These are phyloP conservation scores for Cryptocephalus moraei DNA, from an alignment of 2,888 invertebrate genomes.

Conservation along the genomic window DNA sequence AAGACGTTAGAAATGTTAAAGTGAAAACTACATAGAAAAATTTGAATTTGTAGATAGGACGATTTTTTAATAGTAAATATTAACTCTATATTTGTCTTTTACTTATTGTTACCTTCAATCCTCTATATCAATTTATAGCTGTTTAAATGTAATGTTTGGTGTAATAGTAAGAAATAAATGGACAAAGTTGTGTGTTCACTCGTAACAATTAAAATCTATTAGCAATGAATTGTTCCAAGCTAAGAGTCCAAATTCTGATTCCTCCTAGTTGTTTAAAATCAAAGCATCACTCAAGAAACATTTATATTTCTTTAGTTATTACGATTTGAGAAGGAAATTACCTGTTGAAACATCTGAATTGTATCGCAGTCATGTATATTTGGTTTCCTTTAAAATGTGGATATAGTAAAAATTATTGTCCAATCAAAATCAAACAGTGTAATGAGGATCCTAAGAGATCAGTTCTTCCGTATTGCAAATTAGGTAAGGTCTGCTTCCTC, in stretches of 20 bases:
- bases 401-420: not conserved
- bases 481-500: no score
- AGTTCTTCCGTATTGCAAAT: no score
- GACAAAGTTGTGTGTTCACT: not conserved
- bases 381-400: not conserved
- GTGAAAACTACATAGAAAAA: constrained; percentile 16
- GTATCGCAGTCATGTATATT: no score
- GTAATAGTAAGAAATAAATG: not conserved
- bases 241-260: no score
- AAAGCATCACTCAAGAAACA: no score
- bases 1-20: constrained; percentile 26
- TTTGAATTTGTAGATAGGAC: not conserved
- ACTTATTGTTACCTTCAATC: not conserved
- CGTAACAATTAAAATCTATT: not conserved
- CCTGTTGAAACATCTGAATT: no score
- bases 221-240: no score
- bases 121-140: not conserved
- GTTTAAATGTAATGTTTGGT: not conserved
- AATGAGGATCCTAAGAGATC: no score
- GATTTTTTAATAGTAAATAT: not conserved
- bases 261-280: no score
- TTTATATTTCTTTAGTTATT: no score
- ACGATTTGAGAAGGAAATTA: no score
- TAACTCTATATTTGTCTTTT: not conserved
- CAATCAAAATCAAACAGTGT: no score